phyloP scores from a whole-genome alignment of 2,113 vertebrate species.

The Empidonax alnorum region DNA sequence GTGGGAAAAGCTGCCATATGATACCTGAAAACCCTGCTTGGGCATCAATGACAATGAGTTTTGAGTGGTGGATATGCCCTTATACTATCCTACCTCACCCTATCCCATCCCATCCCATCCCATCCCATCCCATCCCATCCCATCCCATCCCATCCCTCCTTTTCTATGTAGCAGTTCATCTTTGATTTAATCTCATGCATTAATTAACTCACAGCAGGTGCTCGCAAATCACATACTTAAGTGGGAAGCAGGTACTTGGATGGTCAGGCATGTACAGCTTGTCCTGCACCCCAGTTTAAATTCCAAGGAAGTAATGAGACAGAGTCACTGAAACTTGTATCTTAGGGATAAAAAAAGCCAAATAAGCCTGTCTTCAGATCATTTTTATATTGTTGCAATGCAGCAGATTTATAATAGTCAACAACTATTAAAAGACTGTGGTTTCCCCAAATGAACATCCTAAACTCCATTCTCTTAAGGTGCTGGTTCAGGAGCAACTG shows the following conservation, averaged over 20 bases:
- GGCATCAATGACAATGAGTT: not conserved
- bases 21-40: not conserved
- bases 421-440: not conserved
- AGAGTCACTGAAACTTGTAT: not conserved
- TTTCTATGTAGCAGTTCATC: not conserved
- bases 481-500: not conserved
- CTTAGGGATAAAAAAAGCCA: not conserved
- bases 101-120: not conserved
- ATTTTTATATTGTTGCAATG: not conserved
- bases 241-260: not conserved
- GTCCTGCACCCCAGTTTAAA: not conserved
- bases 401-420: not conserved
- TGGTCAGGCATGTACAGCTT: not conserved
- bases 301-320: not conserved
- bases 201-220: not conserved
- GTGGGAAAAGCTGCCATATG: not conserved
- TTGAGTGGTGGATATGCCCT: not conserved
- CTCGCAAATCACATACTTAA: accelerated
- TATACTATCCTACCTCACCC: not conserved
- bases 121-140: too few relatives aligned
- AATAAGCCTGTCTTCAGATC: not conserved
- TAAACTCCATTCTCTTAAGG: not conserved
- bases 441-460: not conserved
- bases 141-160: not conserved
- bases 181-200: not conserved